phyloP scores from a whole-genome alignment of 2,888 invertebrate species.

The Hymenopus coronatus region DNA sequence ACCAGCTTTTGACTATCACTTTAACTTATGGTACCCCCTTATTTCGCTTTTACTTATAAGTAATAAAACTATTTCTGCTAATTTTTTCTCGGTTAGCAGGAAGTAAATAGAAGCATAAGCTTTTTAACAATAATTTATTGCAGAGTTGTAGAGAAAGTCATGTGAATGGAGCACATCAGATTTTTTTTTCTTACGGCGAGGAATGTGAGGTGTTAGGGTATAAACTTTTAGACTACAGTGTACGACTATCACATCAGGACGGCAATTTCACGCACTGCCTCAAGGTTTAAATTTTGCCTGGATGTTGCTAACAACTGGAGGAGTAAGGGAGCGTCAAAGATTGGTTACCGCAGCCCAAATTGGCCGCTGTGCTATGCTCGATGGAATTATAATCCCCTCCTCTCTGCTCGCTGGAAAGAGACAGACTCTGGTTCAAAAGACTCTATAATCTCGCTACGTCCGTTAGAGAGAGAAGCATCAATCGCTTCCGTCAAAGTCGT shows the following conservation, averaged over 20 bases:
- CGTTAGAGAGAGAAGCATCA: neutral
- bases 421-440: neutral
- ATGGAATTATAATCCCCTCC: neutral
- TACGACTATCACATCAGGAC: neutral
- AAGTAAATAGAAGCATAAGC: no score
- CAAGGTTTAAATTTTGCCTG: neutral
- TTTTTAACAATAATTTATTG: no score
- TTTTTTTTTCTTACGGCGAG: neutral
- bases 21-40: no score
- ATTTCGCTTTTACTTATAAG: no score
- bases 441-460: conserved; percentile 2
- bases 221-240: neutral
- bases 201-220: neutral
- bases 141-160: no score
- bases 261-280: neutral
- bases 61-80: no score
- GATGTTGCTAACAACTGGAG: neutral
- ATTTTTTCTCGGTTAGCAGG: no score
- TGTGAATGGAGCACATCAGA: no score
- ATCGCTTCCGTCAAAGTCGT: conserved; percentile 16
- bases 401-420: neutral
- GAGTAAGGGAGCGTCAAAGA: neutral
- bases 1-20: no score
- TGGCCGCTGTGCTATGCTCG: neutral
- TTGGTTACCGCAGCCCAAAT: conserved; percentile 5